Evolutionary conservation across 2,797 vertebrate species (phyloP).

Genomic region (Podarcis lilfordi): DNA sequence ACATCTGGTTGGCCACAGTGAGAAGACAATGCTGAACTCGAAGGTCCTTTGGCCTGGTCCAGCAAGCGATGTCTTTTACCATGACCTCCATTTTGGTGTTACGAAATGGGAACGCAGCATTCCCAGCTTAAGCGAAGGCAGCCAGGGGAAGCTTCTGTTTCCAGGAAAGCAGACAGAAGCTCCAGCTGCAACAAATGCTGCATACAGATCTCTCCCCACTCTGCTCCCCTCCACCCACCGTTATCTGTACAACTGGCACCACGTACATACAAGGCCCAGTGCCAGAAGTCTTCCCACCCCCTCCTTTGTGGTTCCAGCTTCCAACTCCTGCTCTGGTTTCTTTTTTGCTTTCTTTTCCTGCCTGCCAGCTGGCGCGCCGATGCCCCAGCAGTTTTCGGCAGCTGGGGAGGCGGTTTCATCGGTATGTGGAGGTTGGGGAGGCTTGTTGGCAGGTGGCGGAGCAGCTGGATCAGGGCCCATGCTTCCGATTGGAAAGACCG

Average conservation of each 20-base stretch:
- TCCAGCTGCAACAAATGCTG: neutral
- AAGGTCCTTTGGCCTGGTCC: neutral
- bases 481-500: neutral
- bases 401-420: constrained; percentile 56
- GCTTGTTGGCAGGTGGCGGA: constrained; percentile 44
- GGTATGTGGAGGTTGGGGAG: constrained; percentile 24
- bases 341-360: neutral
- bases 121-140: neutral
- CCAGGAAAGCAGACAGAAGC: neutral
- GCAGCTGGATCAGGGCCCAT: neutral
- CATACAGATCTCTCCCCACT: neutral
- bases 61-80: neutral
- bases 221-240: neutral
- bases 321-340: constrained; percentile 42
- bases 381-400: constrained; percentile 26
- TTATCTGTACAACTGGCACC: constrained; percentile 47
- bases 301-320: constrained; percentile 47
- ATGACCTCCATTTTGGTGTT: neutral
- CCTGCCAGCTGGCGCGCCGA: constrained; percentile 68
- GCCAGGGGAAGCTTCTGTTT: neutral
- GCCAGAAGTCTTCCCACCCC: constrained; percentile 48
- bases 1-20: no score
- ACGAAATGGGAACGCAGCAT: neutral
- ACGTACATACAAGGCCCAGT: neutral
- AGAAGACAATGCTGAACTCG: no score